Conservation (phyloP, 2,888 invertebrate genomes). For the Laothoe populi region DNA sequence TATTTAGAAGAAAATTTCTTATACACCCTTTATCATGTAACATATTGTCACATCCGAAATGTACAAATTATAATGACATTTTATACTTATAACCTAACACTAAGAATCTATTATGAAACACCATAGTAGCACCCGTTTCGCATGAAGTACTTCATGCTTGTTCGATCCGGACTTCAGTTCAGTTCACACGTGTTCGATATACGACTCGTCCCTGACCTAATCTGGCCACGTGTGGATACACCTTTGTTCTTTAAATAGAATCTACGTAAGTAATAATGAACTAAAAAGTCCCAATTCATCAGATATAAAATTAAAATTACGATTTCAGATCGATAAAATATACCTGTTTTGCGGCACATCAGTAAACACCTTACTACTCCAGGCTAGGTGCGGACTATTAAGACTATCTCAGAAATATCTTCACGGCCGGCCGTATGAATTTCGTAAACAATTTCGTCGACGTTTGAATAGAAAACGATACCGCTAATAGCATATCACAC, state of each 20-base stretch:
- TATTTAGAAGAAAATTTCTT: no score
- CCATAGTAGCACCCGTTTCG: background rate
- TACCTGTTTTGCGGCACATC: background rate
- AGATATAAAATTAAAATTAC: background rate
- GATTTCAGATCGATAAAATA: background rate
- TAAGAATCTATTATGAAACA: background rate
- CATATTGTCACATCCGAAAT: no score
- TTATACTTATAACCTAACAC: background rate
- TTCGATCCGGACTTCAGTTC: constrained; percentile 15
- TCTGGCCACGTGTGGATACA: background rate
- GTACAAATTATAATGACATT: background rate
- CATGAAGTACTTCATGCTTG: constrained; percentile 15
- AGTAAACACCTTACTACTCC: background rate
- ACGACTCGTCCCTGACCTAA: constrained; percentile 20
- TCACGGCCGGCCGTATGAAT: constrained; percentile 13
- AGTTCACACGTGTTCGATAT: constrained; percentile 13
- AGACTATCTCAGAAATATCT: constrained; percentile 16
- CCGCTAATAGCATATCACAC: constrained; percentile 34
- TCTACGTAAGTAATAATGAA: background rate
- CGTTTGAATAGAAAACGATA: background rate
- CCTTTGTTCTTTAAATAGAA: background rate
- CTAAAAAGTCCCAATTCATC: no score
- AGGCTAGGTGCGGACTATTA: background rate
- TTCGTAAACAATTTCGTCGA: constrained; percentile 17
- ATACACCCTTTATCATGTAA: no score